phyloP scores from a whole-genome alignment of 2,888 invertebrate species.

The Habroteleia sp. region DNA sequence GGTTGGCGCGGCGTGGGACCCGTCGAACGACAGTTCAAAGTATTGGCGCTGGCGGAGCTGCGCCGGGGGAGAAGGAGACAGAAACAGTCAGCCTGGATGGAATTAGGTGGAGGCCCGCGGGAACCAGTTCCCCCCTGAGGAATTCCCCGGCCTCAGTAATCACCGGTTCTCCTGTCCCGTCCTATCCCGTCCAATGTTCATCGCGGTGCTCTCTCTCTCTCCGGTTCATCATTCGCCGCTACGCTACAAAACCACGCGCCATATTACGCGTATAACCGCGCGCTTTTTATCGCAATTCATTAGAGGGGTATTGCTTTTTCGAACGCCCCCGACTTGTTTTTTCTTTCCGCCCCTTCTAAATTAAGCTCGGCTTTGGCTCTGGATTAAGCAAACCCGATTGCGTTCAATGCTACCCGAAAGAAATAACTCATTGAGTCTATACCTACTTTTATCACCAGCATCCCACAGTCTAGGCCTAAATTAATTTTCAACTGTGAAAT shows the following conservation, averaged over 20 bases:
- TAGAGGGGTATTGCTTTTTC: conserved; percentile 18
- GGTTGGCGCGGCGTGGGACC: conserved; percentile 40
- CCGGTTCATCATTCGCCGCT: conserved; percentile 36
- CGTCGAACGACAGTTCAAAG: conserved; percentile 58
- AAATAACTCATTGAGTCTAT: no score
- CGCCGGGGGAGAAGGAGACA: conserved; percentile 66
- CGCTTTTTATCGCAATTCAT: conserved; percentile 31
- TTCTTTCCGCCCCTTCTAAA: no score
- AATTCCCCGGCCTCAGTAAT: conserved; percentile 78
- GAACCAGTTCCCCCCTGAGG: conserved; percentile 73
- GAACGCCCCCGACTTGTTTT: no score
- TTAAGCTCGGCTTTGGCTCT: no score
- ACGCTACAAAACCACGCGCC: conserved; percentile 36
- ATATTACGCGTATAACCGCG: conserved; percentile 41
- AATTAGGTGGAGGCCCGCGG: conserved; percentile 79
- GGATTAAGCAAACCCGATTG: no score
- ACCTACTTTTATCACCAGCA: no score
- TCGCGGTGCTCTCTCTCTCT: conserved; percentile 66
- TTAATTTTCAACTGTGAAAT: no score
- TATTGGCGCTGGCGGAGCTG: conserved; percentile 55
- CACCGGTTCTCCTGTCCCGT: conserved; percentile 73
- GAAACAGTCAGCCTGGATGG: conserved; percentile 77
- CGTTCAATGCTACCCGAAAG: no score
- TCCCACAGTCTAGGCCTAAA: no score
- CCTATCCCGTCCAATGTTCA: conserved; percentile 78